Evolutionary conservation across 2,797 vertebrate genomes (phyloP).

Genomic region (Chelidonichthys spinosus): DNA sequence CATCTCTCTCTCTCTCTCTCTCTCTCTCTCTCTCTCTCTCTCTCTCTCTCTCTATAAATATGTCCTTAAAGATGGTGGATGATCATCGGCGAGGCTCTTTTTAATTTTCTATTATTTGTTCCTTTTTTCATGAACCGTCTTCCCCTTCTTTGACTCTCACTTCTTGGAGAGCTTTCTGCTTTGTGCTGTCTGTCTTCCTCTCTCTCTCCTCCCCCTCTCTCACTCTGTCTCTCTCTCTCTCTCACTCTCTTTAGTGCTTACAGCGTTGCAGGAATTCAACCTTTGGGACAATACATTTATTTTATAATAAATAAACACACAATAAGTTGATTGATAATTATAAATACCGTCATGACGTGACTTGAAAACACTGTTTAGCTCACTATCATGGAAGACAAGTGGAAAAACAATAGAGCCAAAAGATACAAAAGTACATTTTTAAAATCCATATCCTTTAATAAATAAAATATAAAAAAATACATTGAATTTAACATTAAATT

Average conservation of each 20-base stretch:
- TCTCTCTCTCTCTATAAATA: background rate
- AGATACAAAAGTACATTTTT: no score
- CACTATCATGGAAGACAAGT: no score
- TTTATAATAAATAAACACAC: no score
- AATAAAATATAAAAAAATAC: no score
- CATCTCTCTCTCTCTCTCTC: constrained; percentile 1
- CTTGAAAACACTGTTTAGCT: no score
- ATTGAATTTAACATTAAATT: no score
- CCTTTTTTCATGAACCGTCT: background rate
- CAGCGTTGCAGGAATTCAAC: no score
- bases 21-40: background rate
- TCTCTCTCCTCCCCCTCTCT: background rate
- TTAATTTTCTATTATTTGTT: constrained; percentile 11
- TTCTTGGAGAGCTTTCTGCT: constrained; percentile 4
- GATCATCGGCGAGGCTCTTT: background rate
- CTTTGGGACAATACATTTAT: no score
- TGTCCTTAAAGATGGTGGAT: background rate
- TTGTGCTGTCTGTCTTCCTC: background rate
- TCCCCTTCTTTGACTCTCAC: constrained; percentile 12
- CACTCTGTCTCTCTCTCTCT: background rate
- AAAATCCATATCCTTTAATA: no score
- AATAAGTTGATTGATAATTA: no score
- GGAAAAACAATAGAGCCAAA: no score
- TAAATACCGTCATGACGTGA: no score
- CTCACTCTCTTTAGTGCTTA: background rate